Conservation (phyloP, 2,888 invertebrate genomes). For the Diloba caeruleocephala region DNA sequence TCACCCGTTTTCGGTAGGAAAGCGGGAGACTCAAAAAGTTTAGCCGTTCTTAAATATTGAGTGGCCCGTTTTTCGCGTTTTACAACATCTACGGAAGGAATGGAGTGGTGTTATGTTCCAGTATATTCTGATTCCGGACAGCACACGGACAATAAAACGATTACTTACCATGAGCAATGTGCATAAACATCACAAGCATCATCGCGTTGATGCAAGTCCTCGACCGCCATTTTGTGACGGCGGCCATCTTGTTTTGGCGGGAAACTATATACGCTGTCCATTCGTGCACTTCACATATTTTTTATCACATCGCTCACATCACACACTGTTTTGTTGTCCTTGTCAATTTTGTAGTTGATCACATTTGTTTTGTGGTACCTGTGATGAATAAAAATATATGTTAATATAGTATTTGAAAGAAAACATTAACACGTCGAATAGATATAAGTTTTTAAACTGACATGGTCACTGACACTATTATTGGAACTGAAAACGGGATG, state of each 20-base stretch:
- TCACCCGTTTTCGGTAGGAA: too few species aligned
- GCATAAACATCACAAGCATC: constrained; percentile 71
- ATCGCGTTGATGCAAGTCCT: constrained; percentile 66
- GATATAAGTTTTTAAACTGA: too few species aligned
- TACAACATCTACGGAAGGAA: too few species aligned
- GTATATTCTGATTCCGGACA: too few species aligned
- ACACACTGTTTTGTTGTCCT: constrained; percentile 4
- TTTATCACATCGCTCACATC: constrained; percentile 46
- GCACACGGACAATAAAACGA: not conserved
- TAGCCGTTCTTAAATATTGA: too few species aligned
- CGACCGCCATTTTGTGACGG: constrained; percentile 79
- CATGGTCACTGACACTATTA: too few species aligned
- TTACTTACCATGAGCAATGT: constrained; percentile 77
- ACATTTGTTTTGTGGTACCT: constrained; percentile 48
- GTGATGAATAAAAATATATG: constrained; percentile 42
- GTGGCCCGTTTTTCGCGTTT: too few species aligned
- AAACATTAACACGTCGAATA: too few species aligned
- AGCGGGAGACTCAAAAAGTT: too few species aligned
- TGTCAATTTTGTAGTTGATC: constrained; percentile 10
- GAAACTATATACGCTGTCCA: constrained; percentile 57
- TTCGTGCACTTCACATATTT: constrained; percentile 57
- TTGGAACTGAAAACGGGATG: too few species aligned
- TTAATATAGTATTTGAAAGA: too few species aligned
- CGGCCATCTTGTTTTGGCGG: constrained; percentile 76
- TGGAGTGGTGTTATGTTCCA: too few species aligned